Evolutionary conservation across 2,113 vertebrate species (phyloP), one percentile per base, ranked within the genome.

Genomic region (Nothobranchius kuhntae): DNA sequence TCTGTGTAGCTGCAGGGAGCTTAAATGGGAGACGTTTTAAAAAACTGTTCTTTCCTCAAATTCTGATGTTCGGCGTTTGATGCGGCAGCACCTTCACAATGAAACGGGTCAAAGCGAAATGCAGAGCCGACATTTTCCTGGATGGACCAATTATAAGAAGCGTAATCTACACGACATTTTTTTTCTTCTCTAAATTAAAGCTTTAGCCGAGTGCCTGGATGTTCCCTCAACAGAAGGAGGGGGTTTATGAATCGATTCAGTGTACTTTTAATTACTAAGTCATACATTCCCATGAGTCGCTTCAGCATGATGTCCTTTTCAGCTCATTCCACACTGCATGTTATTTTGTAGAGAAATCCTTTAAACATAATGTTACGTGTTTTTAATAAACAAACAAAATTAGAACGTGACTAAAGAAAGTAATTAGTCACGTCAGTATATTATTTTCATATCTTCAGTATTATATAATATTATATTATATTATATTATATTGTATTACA

Each of bases 141-240:
- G 73, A 75, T 53, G 51, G 74, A 55, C 72, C 80, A 83, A 82
- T 85, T 85, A 82, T 59, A 68, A 66, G 1, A 13, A 13, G 73
- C 26, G 59, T 68, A 76, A 86, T 85, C 75, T 67, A 30, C 65
- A 65, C 74, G 71, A 57, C 67, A n/a, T 21, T 17, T 9, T 9
- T 70, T n/a, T 12, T 6, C 38, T 12, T 12, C 11, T 13, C 70
- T 76, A 46, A 84, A 80, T 84, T 71, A 79, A 40, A 60, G 82
- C 53, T 56, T 42, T 47, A 50, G 61, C 24, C 0, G 53, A 42
- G 52, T 5, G 62, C 26, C 38, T n/a, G 69, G 58, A 53, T 15
- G 8, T 59, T 63, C 44, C 35, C 30, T 53, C 75, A 56, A 79
- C 65, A 77, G 64, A 6, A 21, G 58, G 36, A 50, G 15, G 61